A percentile compares a stretch with the other conserved stretches of the same genome.
phyloP scores from a whole-genome alignment of 2,888 invertebrate species.

The Caenorhabditis sp. region DNA sequence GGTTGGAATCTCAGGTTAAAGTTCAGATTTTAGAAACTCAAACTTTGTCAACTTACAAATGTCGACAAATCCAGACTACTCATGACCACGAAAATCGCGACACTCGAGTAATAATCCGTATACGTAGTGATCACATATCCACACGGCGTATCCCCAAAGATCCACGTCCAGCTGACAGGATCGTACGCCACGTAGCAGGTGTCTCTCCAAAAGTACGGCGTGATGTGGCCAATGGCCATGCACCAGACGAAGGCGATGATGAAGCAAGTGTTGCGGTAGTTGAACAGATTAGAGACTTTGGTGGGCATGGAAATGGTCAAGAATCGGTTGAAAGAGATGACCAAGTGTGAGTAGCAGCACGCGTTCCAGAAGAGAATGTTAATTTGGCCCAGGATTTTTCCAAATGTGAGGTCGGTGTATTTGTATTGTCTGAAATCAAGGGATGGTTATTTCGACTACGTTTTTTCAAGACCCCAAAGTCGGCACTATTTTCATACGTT shows the following conservation, averaged over 20 bases:
- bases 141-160: slow-evolving; percentile 61
- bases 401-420: slow-evolving; percentile 40
- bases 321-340: slow-evolving; percentile 71
- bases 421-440: slow-evolving; percentile 46
- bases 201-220: slow-evolving; percentile 70
- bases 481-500: too few relatives aligned
- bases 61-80: slow-evolving; percentile 62
- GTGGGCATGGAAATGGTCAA: slow-evolving; percentile 68
- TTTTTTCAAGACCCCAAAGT: too few relatives aligned
- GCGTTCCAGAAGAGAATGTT: slow-evolving; percentile 75
- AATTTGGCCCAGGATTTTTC: slow-evolving; percentile 67
- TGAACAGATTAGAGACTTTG: slow-evolving; percentile 52
- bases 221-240: slow-evolving; percentile 63
- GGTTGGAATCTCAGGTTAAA: neutral
- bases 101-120: slow-evolving; percentile 68
- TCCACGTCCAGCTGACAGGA: slow-evolving; percentile 63
- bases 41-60: slow-evolving; percentile 37
- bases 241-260: slow-evolving; percentile 66
- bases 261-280: slow-evolving; percentile 53
- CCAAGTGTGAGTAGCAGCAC: slow-evolving; percentile 72
- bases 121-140: slow-evolving; percentile 64
- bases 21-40: neutral
- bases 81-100: slow-evolving; percentile 65
- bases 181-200: slow-evolving; percentile 66
- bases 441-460: neutral